Base-by-base conservation (phyloP, 2,113 vertebrate species). In the Piaya cayana region DNA sequence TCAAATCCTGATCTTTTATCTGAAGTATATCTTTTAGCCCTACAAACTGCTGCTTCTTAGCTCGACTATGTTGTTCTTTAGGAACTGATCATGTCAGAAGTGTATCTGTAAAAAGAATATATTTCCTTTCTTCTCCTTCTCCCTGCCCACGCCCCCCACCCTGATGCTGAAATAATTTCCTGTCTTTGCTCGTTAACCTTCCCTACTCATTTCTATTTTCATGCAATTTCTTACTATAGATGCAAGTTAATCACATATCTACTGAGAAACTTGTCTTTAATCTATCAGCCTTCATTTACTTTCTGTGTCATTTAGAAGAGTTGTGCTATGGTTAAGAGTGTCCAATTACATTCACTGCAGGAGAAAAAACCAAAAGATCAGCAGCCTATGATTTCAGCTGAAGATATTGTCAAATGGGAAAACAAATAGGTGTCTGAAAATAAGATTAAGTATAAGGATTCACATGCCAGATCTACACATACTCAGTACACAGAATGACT, bases 341-440 rank as follows among this genome's bases (percentile, higher is more conserved):
- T 96, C 96, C 97, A 97, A 95, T 97, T 97, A 98, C 69, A 76
- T 95, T 97, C 97, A 63, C 97, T 70, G 95, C 94, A 92, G 97
- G 97, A 94, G 86, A 93, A 97, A 97, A 97, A 96, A 21, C 62
- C 68, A 81, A 93, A 83, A 92, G 90, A 95, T 95, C 95, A 90
- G 95, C 95, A 92, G 92, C 93, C 90, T 96, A 94, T 34, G 12
- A 80, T 85, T 96, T 97, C 95, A 93, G 93, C 95, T 92, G 95
- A 96, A 97, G 95, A 91, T 92, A 96, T 83, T 50, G 74, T 91
- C 95, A 95, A 96, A 95, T 94, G 76, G 55, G 83, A 97, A 97
- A 98, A 97, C 96, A 98, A 98, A 98, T 97, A 97, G 65, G 59
- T 95, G 62, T 74, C 97, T 97, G 97, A 98, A 98, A 98, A 97